These are phyloP conservation scores for Poecile atricapillus DNA, from an alignment of 2,113 vertebrate species.

Conservation along the genomic window DNA sequence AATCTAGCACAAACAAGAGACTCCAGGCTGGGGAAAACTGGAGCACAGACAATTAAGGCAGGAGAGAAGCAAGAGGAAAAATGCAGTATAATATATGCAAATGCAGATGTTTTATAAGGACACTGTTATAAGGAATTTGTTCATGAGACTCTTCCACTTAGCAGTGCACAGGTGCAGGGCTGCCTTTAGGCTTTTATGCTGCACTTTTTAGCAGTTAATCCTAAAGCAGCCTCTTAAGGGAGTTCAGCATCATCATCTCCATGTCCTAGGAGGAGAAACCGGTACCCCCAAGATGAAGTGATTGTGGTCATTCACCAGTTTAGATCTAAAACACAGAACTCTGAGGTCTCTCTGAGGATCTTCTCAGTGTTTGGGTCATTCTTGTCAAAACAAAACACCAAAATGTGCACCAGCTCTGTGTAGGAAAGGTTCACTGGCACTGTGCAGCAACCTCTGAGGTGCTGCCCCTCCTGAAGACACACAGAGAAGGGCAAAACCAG, in stretches of 20 bases:
- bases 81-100: not conserved
- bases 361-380: not conserved
- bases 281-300: not conserved
- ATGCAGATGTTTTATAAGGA: not conserved
- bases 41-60: constrained; percentile 13
- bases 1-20: constrained; percentile 2
- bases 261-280: not conserved
- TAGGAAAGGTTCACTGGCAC: not conserved
- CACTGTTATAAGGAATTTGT: not conserved
- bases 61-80: not conserved
- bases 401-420: not conserved
- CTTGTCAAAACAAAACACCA: not conserved
- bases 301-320: not conserved
- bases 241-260: not conserved
- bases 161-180: not conserved
- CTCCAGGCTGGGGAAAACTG: constrained; percentile 1
- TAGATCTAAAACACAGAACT: not conserved
- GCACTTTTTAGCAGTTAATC: not conserved
- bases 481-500: not conserved
- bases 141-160: not conserved
- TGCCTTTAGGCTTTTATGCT: not conserved
- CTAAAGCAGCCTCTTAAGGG: not conserved
- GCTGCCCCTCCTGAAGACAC: not conserved
- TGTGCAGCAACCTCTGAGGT: not conserved
- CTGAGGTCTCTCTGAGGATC: not conserved